Conservation (phyloP, 2,888 invertebrate species). For the Andrena dorsata region DNA sequence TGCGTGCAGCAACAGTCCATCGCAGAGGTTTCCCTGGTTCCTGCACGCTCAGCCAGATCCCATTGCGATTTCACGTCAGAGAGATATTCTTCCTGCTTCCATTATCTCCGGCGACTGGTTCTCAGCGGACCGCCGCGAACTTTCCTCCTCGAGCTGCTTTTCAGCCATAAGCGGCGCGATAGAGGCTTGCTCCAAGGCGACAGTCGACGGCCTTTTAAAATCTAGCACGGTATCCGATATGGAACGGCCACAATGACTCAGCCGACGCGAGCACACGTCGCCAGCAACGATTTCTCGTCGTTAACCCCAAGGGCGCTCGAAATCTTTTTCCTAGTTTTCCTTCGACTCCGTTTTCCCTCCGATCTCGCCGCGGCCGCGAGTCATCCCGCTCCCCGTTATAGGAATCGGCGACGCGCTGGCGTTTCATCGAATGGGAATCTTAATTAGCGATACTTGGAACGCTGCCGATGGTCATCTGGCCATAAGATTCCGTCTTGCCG, state of each 20-base stretch:
- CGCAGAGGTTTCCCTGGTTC: not conserved
- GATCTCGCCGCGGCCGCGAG: conserved; percentile 14
- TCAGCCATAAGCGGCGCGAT: conserved; percentile 56
- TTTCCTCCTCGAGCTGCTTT: conserved; percentile 48
- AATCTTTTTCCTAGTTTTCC: conserved; percentile 56
- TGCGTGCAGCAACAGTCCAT: not conserved
- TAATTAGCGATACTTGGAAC: conserved; percentile 52
- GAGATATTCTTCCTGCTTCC: conserved; percentile 44
- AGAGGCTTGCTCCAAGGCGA: conserved; percentile 51
- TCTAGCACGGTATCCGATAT: conserved; percentile 61
- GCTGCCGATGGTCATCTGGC: conserved; percentile 13
- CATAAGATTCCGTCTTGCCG: conserved; percentile 1
- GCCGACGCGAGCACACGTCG: conserved; percentile 40
- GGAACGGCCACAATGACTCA: conserved; percentile 62
- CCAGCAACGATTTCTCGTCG: conserved; percentile 55
- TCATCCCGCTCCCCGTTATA: conserved; percentile 27
- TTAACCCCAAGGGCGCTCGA: conserved; percentile 50
- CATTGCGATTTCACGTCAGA: not conserved
- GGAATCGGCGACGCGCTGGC: not conserved
- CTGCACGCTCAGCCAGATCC: not conserved
- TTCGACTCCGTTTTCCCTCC: conserved; percentile 7
- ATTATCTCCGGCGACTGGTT: not conserved
- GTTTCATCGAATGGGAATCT: conserved; percentile 38
- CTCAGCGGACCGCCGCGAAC: conserved; percentile 1
- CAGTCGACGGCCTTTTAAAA: conserved; percentile 60